Conservation (phyloP, 2,888 invertebrate species). For the Chrysolina oricalcia region DNA sequence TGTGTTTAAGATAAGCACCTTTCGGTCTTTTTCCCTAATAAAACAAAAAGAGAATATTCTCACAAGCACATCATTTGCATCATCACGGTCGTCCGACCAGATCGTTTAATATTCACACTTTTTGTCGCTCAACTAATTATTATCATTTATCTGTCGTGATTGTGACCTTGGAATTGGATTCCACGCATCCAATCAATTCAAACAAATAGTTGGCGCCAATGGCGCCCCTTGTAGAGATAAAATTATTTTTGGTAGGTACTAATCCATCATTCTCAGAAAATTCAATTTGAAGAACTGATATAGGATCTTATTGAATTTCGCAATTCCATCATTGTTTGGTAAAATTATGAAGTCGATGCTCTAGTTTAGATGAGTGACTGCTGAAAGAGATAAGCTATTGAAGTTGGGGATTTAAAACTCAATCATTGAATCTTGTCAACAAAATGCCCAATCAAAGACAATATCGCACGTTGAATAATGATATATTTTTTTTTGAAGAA, state of each 20-base stretch:
- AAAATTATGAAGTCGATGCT: neutral
- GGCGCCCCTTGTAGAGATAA: neutral
- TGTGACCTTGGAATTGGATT: neutral
- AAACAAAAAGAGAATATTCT: neutral
- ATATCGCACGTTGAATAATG: no score
- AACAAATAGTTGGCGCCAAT: conserved; percentile 19
- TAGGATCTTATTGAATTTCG: conserved; percentile 4
- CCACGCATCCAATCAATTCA: conserved; percentile 12
- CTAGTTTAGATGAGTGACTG: no score
- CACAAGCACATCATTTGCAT: conserved; percentile 6
- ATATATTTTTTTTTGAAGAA: no score
- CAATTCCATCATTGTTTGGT: neutral
- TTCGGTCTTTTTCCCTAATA: neutral
- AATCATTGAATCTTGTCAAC: no score
- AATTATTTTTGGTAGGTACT: neutral
- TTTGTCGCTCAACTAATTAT: conserved; percentile 4
- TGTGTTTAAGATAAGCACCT: neutral
- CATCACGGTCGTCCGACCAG: neutral
- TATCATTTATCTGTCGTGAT: conserved; percentile 9
- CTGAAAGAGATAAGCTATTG: no score
- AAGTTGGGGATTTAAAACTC: no score
- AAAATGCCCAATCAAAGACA: no score
- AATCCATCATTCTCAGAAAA: neutral
- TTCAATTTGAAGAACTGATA: neutral
- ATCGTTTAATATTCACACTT: conserved; percentile 7